Evolutionary conservation across 2,113 vertebrate species (phyloP), one percentile per base, ranked within the genome.

Genomic region (Hippocampus abdominalis): DNA sequence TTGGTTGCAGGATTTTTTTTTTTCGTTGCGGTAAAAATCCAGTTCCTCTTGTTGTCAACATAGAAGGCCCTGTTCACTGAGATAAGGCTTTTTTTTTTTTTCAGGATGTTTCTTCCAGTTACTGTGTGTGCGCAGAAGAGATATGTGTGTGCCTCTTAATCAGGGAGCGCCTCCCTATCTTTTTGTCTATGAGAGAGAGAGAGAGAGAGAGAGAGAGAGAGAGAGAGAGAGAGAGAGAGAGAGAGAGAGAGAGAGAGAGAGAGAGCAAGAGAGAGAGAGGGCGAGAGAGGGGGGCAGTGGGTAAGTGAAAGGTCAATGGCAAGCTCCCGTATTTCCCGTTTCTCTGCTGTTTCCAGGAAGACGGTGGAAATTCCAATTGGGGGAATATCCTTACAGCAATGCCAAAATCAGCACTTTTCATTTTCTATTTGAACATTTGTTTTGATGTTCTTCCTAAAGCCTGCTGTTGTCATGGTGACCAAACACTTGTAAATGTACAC

Each of bases 61-160:
- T 18, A 42, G 29, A 71, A 69, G 69, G 32, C 75, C 66, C 73
- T 89, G 89, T 85, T 86, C 25, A 36, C 69, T 12, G 32, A 90
- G 86, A 91, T 88, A 87, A 89, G 76, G 44, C 29, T 20, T 57
- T 69, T 57, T 20, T 57, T 69, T 57, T 49, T 89, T 84, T 29
- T 23, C 82, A 79, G 56, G 65, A 71, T 73, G 73, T 78, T 71
- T 85, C 56, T 87, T 86, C 87, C 85, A 84, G 77, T 62, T 70
- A 75, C 68, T 79, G 51, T 74, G 77, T 76, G 72, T 83, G 77
- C 77, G 72, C 79, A 78, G 40, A 25, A 62, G 79, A 84, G 81
- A 86, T 82, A 83, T 78, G 71, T 71, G 60, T 65, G 39, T 80
- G 67, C 72, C 64, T 82, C 81, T 86, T 72, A 61, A 63, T 4